These are phyloP conservation scores for Tipula helvola DNA, from an alignment of 2,888 invertebrate species.

Conservation along the genomic window DNA sequence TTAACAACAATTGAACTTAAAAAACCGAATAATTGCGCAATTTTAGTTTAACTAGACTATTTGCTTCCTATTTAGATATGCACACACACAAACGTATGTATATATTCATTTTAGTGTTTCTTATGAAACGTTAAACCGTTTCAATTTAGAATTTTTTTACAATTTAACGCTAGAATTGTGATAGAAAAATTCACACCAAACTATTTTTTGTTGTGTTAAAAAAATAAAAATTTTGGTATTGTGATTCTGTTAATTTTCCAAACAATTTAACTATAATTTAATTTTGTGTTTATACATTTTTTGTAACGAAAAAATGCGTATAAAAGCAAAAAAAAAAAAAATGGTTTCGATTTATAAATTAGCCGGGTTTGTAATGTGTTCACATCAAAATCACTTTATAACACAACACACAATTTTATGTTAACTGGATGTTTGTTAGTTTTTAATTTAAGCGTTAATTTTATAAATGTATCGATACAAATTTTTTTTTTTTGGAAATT, in stretches of 20 bases:
- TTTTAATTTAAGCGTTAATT: not conserved
- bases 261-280: not conserved
- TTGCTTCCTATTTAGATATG: not conserved
- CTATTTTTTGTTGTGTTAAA: not conserved
- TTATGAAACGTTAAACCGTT: constrained; percentile 4
- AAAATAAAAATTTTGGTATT: not conserved
- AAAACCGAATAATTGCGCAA: constrained; percentile 4
- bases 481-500: too few relatives aligned
- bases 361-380: not conserved
- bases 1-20: not conserved
- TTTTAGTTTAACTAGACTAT: not conserved
- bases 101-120: not conserved
- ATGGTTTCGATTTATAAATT: constrained; percentile 4
- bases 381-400: not conserved
- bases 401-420: not conserved
- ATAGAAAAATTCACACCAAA: not conserved
- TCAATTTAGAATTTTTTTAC: not conserved
- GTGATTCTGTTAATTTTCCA: not conserved
- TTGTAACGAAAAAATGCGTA: not conserved
- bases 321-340: not conserved
- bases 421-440: not conserved
- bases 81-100: not conserved
- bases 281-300: not conserved
- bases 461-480: not conserved
- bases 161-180: not conserved